Base-by-base conservation (phyloP, 2,888 invertebrate genomes). In the Tipula confusa region DNA sequence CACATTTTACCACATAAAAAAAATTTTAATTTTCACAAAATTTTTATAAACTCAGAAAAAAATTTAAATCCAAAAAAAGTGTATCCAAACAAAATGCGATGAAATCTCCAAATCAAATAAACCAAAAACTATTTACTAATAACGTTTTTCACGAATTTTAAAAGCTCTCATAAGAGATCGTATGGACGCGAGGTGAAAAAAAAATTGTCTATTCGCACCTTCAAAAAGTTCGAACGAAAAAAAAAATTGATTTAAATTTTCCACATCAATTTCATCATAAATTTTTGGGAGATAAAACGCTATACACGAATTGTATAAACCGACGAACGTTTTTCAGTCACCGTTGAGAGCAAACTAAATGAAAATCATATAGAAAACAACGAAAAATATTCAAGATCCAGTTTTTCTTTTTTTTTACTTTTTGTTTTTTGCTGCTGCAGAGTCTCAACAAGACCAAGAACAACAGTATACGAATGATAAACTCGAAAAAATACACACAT, bases 281-380 rank as follows among this genome's bases (percentile, higher is more conserved):
- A 38, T 13, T 24, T 64, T 64, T 11, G 24, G 1, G 11, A 11
- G 24, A 43, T 43, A 15, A 64, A 24, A 64, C 9, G 64, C 2
- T 64, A 7, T 13, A 33, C 33, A 33, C 33, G 33, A 33, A n/a
- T n/a, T 33, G 11, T 9, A 24, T 24, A 7, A 24, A 64, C 64
- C 64, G 64, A 24, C 64, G 64, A 64, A 64, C 64, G 7, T 64
- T 64, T 9, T 64, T 24, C 64, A 64, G 64, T 64, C 64, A 64
- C 64, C 64, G 64, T 64, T 64, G 64, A 64, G 64, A 64, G 64
- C 64, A 64, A 64, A 64, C 64, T 64, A 64, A 64, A 64, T 64
- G 24, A 64, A 64, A 64, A 64, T 64, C 64, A 24, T 64, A 24
- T 9, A 64, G 64, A 64, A 64, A 6, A 6, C 64, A 15, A 15